These are phyloP conservation scores for Ctena decussata DNA, from an alignment of 2,888 invertebrate species.

Conservation along the genomic window DNA sequence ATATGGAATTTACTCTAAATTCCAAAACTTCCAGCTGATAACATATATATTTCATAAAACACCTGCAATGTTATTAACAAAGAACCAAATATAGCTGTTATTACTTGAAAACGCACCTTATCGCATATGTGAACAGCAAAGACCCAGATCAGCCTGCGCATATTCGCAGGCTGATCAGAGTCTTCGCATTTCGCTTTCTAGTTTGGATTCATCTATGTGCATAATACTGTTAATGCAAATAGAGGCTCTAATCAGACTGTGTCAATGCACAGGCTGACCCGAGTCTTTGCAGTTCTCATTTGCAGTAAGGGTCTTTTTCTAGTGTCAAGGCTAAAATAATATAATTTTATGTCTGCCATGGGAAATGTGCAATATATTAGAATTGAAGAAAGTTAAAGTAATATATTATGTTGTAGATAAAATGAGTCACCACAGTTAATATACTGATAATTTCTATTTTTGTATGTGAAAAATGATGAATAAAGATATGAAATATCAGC, in stretches of 20 bases:
- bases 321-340: not conserved
- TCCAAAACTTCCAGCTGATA: too few species aligned
- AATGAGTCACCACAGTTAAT: not conserved
- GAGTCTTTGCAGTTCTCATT: not conserved
- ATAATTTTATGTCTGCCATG: not conserved
- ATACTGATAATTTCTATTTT: conserved; percentile 5
- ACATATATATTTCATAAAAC: too few species aligned
- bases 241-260: too few species aligned
- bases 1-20: too few species aligned
- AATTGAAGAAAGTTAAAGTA: not conserved
- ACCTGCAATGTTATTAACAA: too few species aligned
- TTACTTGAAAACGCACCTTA: too few species aligned
- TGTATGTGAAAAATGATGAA: conserved; percentile 8
- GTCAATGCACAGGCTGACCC: not conserved
- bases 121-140: not conserved
- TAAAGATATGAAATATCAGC: not conserved
- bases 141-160: not conserved
- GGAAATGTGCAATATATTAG: not conserved
- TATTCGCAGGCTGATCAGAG: not conserved
- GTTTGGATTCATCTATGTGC: too few species aligned
- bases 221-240: too few species aligned
- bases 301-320: not conserved
- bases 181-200: not conserved
- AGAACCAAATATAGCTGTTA: too few species aligned
- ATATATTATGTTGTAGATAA: not conserved